Evolutionary conservation across 2,888 invertebrate species (phyloP).

Genomic region (Troglohyphantes excavatus): DNA sequence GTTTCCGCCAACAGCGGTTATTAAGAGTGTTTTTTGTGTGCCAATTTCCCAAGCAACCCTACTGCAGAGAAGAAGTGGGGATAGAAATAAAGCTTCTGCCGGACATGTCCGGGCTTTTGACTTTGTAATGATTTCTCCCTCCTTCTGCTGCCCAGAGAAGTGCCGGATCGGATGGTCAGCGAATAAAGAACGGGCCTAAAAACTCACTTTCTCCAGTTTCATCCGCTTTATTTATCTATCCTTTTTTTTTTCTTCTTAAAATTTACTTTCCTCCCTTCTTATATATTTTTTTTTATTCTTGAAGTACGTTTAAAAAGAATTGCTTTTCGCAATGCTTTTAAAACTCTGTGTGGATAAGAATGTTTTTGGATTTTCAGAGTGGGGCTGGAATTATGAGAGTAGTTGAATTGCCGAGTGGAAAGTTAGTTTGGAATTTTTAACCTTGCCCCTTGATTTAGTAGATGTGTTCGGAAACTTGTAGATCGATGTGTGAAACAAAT

Average conservation of each 20-base stretch:
- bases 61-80: neutral
- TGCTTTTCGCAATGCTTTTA: constrained; percentile 48
- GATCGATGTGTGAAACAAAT: too few species aligned
- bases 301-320: constrained; percentile 37
- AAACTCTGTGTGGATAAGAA: constrained; percentile 10
- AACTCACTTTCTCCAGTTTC: constrained; percentile 50
- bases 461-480: too few species aligned
- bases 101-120: constrained; percentile 75
- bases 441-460: too few species aligned
- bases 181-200: constrained; percentile 68
- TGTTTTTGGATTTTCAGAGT: neutral
- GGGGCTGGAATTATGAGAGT: constrained; percentile 13
- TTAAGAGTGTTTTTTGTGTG: constrained; percentile 15
- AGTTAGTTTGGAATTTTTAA: neutral
- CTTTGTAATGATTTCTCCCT: constrained; percentile 73
- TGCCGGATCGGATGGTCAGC: constrained; percentile 72
- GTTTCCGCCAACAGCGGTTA: constrained; percentile 42
- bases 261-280: constrained; percentile 22
- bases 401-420: neutral
- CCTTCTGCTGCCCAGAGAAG: constrained; percentile 35
- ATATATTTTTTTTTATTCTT: neutral
- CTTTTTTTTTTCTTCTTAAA: constrained; percentile 9
- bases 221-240: constrained; percentile 54
- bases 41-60: constrained; percentile 36
- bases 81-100: constrained; percentile 45